Base-by-base conservation (phyloP, 2,113 vertebrate species). In the Mola mola region DNA sequence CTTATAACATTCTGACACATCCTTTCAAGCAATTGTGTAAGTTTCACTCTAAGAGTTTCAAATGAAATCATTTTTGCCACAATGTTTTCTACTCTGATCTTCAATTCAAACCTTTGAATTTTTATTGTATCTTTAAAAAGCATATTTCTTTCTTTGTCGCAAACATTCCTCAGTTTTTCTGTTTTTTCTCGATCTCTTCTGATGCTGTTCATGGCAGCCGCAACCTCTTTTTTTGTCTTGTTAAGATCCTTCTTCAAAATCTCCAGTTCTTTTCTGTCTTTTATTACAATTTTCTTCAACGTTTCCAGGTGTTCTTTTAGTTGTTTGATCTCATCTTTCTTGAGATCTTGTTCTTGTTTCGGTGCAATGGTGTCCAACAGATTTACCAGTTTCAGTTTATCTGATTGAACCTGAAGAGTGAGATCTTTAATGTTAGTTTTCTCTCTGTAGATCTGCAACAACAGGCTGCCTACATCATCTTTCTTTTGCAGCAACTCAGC, bases 141-240 rank as follows among this genome's bases (percentile, higher is more conserved):
- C 16, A 5, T 36, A 19, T 10, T 6, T 25, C 17, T 67, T 5
- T 72, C 55, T 36, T 11, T 61, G 7, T 57, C 56, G 1, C 26
- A 1, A 4, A 59, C 48, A 12, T 1, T 17, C 11, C 49, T 58
- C 11, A 72, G 17, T 13, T 58, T 24, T 22, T 26, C 47, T 20
- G 79, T 0, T 9, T 79, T 40, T 9, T 42, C 28, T 51, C 40
- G 77, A 5, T 76, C 59, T 29, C 19, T 37, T n/a, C 2, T 24
- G 2, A 75, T 31, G 8, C 6, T 48, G 5, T 55, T 56, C 21
- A 43, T 52, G 10, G 58, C 15, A 8, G 40, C n/a, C 15, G 25
- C 48, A 15, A 52, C 4, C 4, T 41, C 59, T 31, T 62, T 12
- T 8, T 31, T 50, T 21, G 37, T 24, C 7, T 13, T 36, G 3